Conservation (phyloP, 2,888 invertebrate genomes). For the Pemphredon lugubris region DNA sequence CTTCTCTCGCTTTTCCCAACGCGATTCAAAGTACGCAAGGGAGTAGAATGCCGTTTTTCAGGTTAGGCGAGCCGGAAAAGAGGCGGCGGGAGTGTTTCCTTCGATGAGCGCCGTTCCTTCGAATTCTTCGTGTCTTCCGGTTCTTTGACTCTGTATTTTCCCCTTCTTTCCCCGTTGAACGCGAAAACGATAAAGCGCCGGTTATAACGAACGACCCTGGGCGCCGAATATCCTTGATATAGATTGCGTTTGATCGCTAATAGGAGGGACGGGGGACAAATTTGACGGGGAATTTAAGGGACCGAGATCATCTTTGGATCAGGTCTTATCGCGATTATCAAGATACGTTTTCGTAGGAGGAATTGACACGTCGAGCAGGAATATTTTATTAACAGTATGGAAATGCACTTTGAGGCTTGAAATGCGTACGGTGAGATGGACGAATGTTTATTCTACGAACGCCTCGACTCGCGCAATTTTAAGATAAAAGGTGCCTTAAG, state of each 20-base stretch:
- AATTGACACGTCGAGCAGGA: neutral
- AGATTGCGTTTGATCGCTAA: slow-evolving; percentile 6
- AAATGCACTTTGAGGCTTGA: too few species aligned
- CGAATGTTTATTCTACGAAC: too few species aligned
- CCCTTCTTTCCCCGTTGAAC: slow-evolving; percentile 33
- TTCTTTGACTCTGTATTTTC: slow-evolving; percentile 37
- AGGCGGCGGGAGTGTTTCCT: slow-evolving; percentile 48
- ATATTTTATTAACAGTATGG: too few species aligned
- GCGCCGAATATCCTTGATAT: neutral
- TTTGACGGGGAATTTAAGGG: slow-evolving; percentile 40
- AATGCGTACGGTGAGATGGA: too few species aligned
- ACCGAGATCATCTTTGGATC: neutral
- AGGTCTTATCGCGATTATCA: slow-evolving; percentile 9
- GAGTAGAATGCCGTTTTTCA: slow-evolving; percentile 57
- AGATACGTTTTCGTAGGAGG: neutral
- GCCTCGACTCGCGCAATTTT: too few species aligned
- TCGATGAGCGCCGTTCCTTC: slow-evolving; percentile 46
- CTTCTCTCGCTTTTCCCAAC: slow-evolving; percentile 34
- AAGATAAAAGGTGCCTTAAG: too few species aligned
- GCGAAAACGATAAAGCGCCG: slow-evolving; percentile 30
- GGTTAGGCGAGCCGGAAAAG: slow-evolving; percentile 64
- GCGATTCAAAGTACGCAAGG: slow-evolving; percentile 46
- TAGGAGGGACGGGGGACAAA: slow-evolving; percentile 24
- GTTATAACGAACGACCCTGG: slow-evolving; percentile 30
- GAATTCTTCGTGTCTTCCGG: slow-evolving; percentile 52